phyloP scores from a whole-genome alignment of 2,888 invertebrate genomes.

The Hymenopus coronatus region DNA sequence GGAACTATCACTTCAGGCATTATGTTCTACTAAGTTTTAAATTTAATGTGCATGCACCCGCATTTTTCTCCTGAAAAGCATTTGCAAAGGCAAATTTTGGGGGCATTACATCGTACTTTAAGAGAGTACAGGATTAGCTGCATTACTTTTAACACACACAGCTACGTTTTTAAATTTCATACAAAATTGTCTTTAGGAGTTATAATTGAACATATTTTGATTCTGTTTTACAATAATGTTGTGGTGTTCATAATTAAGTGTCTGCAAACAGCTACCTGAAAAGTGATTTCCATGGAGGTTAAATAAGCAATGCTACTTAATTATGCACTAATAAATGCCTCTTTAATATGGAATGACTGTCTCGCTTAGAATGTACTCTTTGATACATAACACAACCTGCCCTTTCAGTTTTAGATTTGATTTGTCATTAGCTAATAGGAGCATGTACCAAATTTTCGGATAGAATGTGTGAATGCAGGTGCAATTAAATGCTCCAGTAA shows the following conservation, averaged over 20 bases:
- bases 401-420: neutral
- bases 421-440: neutral
- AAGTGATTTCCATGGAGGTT: neutral
- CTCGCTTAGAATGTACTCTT: neutral
- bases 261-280: neutral
- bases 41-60: neutral
- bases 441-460: no score
- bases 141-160: neutral
- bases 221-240: neutral
- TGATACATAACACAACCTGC: neutral
- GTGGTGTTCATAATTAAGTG: neutral
- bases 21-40: neutral
- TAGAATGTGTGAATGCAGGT: constrained; percentile 12
- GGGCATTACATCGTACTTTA: neutral
- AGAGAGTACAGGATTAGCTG: neutral
- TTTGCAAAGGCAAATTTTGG: neutral
- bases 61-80: neutral
- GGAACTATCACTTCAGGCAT: constrained; percentile 6
- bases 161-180: neutral
- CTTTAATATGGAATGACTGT: neutral
- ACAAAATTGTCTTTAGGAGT: neutral
- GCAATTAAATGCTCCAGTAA: neutral
- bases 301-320: neutral
- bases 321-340: neutral
- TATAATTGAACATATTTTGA: neutral